Base-by-base conservation (phyloP, 2,888 invertebrate genomes). In the Coremacera marginata region DNA sequence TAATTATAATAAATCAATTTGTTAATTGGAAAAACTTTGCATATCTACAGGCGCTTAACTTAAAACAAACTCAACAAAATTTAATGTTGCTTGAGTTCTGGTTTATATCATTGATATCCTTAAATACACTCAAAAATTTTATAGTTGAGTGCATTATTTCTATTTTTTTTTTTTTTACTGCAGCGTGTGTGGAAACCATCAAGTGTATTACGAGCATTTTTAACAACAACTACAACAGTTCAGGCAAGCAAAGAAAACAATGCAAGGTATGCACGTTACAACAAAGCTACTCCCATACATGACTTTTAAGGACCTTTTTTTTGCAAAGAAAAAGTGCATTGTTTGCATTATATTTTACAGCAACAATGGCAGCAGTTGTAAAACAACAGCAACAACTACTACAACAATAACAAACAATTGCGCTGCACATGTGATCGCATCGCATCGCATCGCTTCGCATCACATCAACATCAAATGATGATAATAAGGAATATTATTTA, bases 401-500 rank as follows among this genome's bases (percentile, higher is more conserved):
- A 44, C 60, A 73, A 27, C 62, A 62, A 31, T 51, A 55, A 55
- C 70, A 70, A 70, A 16, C 51, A 51, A 27, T 51, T 22, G 55
- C 55, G 65, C 52, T 34, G 75, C 65, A 76, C 52, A 71, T 76
- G 76, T 55, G 76, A 76, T 65, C 65, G 49, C 65, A 67, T 70
- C 70, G 34, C 55, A n/a, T 70, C 55, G 55, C n/a, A 71, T 57
- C 44, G 55, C n/a, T 65, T 57, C 44, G 25, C 67, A 67, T 67
- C 67, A 73, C 62, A 74, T 74, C 55, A 55, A 74, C 74, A 67
- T 74, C 74, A 77, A 80, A 84, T 80, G 79, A 86, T 87, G 87
- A 86, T 87, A 88, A 87, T 88, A 87, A 87, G 88, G 85, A 85
- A 86, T 88, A 88, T 88, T 87, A 88, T 87, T 87, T 88, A 87